Conservation (phyloP, 2,797 vertebrate genomes). For the Hippocampus kuda region DNA sequence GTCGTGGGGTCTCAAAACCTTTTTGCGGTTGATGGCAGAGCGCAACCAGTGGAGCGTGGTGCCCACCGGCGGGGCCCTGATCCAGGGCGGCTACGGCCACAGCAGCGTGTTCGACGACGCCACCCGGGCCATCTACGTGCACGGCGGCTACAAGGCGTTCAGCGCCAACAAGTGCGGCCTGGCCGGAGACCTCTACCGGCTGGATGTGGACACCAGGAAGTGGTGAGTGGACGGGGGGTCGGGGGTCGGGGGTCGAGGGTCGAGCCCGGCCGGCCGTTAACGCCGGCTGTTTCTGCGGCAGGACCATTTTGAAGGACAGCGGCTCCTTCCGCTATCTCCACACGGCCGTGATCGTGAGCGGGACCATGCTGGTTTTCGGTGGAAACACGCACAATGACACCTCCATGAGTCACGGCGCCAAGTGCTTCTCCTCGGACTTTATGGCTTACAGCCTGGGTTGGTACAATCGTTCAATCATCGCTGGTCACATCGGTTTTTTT, state of each 20-base stretch:
- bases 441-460: conserved; percentile 90
- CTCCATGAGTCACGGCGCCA: conserved; percentile 94
- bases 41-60: conserved; percentile 78
- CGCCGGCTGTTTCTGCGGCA: conserved; percentile 37
- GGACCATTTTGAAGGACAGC: conserved; percentile 90
- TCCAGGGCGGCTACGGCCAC: conserved; percentile 95
- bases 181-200: conserved; percentile 88
- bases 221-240: conserved; percentile 67
- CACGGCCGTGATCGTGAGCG: conserved; percentile 82
- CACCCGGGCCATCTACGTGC: conserved; percentile 80
- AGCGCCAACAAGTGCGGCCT: conserved; percentile 93
- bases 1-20: no score
- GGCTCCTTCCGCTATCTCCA: conserved; percentile 93
- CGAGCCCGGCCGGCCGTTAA: not conserved
- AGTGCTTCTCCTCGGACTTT: conserved; percentile 96
- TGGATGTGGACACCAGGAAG: conserved; percentile 75
- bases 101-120: conserved; percentile 85
- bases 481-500: no score
- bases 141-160: conserved; percentile 96
- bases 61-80: conserved; percentile 77
- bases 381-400: conserved; percentile 99
- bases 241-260: no score
- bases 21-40: conserved; percentile 39
- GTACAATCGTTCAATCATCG: conserved; percentile 27
- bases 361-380: conserved; percentile 91